Evolutionary conservation across 2,888 invertebrate species (phyloP), one percentile per base, ranked within the genome.

Genomic region (Lithophane semibrunnea): DNA sequence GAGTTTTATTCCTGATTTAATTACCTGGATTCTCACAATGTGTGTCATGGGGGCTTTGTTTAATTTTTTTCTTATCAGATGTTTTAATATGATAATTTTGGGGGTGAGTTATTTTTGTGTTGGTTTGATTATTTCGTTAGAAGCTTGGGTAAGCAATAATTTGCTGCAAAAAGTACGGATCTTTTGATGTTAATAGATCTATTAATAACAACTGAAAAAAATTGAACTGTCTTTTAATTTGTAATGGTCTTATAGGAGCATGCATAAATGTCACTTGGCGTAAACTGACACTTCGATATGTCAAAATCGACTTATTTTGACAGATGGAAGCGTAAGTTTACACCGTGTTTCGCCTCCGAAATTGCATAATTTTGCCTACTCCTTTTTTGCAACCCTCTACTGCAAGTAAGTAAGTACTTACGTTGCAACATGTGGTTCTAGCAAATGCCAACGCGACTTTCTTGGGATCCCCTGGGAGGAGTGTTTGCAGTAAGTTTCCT

Each of bases 11-110:
- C 93, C 93, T 94, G 91, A 91, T 95, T 96, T 96, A 96, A 96
- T 96, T 96, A 95, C 95, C 93, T 94, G 93, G 88, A 94, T 96
- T 96, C 96, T 96, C 96, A 96, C 96, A 96, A 95, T 94, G 94
- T 94, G 94, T 93, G 91, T 90, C 89, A 89, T 90, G 87, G 86
- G 52, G 87, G 88, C 88, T 90, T 90, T 87, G 84, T 89, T 90
- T 90, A 81, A 86, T 86, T 80, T 85, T 88, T 88, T 86, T 87
- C 77, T 81, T 64, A 72, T 77, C 52, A 77, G 82, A 82, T 87
- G 86, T 88, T 86, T 85, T 75, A 78, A 86, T 86, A 75, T 73
- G 75, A 75, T 82, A 65, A 67, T 70, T 72, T 73, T 71, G 60
- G 61, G 54, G 42, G 16, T 66, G 49, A 63, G 10, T 72, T 60